Evolutionary conservation across 2,888 invertebrate species (phyloP).

Genomic region (Temnothorax rugatulus): DNA sequence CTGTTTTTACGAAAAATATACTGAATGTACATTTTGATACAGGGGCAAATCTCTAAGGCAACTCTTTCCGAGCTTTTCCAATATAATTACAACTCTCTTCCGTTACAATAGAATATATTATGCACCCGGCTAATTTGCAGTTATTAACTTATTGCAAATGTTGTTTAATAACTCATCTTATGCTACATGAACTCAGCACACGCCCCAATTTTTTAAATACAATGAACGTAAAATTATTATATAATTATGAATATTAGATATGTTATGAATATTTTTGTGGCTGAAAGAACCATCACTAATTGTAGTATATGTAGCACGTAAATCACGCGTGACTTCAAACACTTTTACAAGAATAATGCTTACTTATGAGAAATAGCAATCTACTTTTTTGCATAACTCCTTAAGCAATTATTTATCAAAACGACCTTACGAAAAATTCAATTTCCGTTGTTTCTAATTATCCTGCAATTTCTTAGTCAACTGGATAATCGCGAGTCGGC

Average conservation of each 20-base stretch:
- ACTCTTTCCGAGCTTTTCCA: constrained; percentile 23
- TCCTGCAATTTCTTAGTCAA: constrained; percentile 32
- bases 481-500: constrained; percentile 9
- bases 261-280: neutral
- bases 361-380: neutral
- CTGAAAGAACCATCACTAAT: neutral
- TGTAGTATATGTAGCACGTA: no score
- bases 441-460: constrained; percentile 24
- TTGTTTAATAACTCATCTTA: constrained; percentile 24
- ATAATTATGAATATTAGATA: neutral
- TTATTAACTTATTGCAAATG: constrained; percentile 14
- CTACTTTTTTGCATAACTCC: no score
- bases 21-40: constrained; percentile 31
- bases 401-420: neutral
- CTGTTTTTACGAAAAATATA: constrained; percentile 24
- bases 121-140: constrained; percentile 2
- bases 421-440: neutral
- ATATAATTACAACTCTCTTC: constrained; percentile 31
- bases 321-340: neutral
- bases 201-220: neutral
- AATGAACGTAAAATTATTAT: neutral
- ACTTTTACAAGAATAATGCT: neutral
- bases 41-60: neutral
- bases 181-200: neutral
- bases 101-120: constrained; percentile 27